Conservation (phyloP, 2,797 vertebrate species). For the Sardinella longiceps region DNA sequence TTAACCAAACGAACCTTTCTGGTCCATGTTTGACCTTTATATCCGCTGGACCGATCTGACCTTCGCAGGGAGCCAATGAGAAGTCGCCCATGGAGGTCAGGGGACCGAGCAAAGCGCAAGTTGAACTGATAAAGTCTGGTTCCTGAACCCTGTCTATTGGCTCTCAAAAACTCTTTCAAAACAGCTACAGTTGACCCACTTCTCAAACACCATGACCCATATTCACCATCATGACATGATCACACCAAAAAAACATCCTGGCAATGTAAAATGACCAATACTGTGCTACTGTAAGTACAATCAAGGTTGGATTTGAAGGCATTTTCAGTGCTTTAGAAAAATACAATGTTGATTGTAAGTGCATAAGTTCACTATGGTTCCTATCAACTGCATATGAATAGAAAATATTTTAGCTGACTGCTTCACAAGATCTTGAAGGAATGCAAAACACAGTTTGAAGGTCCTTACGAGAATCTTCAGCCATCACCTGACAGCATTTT, state of each 20-base stretch:
- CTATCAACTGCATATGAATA: not conserved
- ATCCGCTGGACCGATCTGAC: not conserved
- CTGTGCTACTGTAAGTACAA: not conserved
- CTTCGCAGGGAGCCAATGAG: not conserved
- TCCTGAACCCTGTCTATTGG: constrained; percentile 1
- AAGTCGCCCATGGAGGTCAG: not conserved
- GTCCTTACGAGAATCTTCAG: too few species aligned
- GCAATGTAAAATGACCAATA: not conserved
- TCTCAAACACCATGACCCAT: not conserved
- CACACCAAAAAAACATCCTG: not conserved
- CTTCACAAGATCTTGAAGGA: too few species aligned
- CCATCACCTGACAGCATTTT: not conserved
- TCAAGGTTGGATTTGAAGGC: not conserved
- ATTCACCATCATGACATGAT: not conserved
- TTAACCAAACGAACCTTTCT: not conserved
- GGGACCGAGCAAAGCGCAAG: not conserved
- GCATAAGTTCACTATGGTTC: not conserved
- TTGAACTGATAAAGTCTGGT: constrained; percentile 3
- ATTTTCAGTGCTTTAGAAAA: not conserved
- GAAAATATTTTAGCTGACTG: too few species aligned
- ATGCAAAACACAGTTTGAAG: too few species aligned
- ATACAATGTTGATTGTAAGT: not conserved
- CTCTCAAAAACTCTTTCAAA: constrained; percentile 11
- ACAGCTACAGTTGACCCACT: not conserved
- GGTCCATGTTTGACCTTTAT: not conserved